Conservation (phyloP, 1,140 invertebrate genomes). For the Drosophila hydei region DNA sequence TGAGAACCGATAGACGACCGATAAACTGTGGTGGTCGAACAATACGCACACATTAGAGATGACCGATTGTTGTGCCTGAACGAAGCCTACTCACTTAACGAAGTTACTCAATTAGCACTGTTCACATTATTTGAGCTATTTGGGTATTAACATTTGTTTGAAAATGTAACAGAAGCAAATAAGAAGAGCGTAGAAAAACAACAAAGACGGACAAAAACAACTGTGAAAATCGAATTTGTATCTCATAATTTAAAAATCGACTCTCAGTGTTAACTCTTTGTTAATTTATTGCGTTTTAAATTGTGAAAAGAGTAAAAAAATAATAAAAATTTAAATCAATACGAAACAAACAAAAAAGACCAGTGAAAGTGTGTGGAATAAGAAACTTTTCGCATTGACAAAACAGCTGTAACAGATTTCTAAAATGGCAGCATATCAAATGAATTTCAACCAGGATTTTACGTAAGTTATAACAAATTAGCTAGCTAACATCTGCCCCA, state of each 20-base stretch:
- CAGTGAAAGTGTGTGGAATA: slow-evolving; percentile 66
- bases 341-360: slow-evolving; percentile 12
- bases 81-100: slow-evolving; percentile 30
- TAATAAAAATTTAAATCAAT: slow-evolving; percentile 4
- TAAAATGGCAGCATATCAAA: slow-evolving; percentile 74
- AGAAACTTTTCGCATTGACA: slow-evolving; percentile 33
- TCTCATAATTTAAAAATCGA: slow-evolving; percentile 1
- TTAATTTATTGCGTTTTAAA: slow-evolving; percentile 15
- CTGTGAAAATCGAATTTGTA: slow-evolving; percentile 34
- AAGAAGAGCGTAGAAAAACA: slow-evolving; percentile 53
- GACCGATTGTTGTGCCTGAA: neutral
- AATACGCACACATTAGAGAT: slow-evolving; percentile 4
- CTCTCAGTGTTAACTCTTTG: slow-evolving; percentile 6
- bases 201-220: slow-evolving; percentile 53
- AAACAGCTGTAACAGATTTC: slow-evolving; percentile 45
- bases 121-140: neutral
- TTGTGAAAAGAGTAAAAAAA: slow-evolving; percentile 16
- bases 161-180: slow-evolving; percentile 42
- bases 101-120: slow-evolving; percentile 17
- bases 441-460: slow-evolving; percentile 83
- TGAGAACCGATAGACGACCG: slow-evolving; percentile 41
- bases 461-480: slow-evolving; percentile 73
- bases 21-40: slow-evolving; percentile 30
- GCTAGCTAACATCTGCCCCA: neutral
- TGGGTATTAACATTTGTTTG: slow-evolving; percentile 40